phyloP scores from a whole-genome alignment of 1,140 invertebrate species.

The Dolichoris vasculosae region DNA sequence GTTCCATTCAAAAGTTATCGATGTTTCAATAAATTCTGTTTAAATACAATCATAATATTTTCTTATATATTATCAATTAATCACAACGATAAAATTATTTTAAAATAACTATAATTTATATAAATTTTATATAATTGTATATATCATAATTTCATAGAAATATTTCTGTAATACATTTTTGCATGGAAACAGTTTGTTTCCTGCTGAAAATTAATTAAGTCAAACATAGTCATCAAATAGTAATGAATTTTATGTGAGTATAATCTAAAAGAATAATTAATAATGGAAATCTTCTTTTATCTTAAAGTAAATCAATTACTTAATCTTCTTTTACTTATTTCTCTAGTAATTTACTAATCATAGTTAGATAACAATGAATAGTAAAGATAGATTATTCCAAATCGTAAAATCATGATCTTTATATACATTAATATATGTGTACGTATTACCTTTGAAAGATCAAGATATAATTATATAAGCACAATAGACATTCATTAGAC shows the following conservation, averaged over 20 bases:
- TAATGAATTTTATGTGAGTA: neutral
- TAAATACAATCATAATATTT: too few relatives aligned
- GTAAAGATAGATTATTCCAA: constrained; percentile 48
- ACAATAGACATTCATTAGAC: constrained; percentile 21
- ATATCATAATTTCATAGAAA: too few relatives aligned
- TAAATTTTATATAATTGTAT: too few relatives aligned
- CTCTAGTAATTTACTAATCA: constrained; percentile 21
- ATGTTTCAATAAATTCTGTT: too few relatives aligned
- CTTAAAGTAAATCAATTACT: constrained; percentile 17
- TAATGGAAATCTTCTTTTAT: constrained; percentile 13
- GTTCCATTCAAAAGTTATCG: too few relatives aligned
- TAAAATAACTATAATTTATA: too few relatives aligned
- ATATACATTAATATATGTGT: neutral
- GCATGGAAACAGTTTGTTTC: too few relatives aligned
- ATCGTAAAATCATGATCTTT: constrained; percentile 9
- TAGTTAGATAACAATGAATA: constrained; percentile 42
- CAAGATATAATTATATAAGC: neutral
- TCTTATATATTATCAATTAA: too few relatives aligned
- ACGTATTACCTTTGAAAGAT: neutral
- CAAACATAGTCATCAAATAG: neutral
- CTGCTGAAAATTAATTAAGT: too few relatives aligned
- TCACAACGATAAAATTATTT: too few relatives aligned
- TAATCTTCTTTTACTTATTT: constrained; percentile 41
- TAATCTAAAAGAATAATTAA: constrained; percentile 35
- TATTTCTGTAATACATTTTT: too few relatives aligned